phyloP scores from a whole-genome alignment of 2,888 invertebrate genomes.

The Nephrotoma guestfalica region DNA sequence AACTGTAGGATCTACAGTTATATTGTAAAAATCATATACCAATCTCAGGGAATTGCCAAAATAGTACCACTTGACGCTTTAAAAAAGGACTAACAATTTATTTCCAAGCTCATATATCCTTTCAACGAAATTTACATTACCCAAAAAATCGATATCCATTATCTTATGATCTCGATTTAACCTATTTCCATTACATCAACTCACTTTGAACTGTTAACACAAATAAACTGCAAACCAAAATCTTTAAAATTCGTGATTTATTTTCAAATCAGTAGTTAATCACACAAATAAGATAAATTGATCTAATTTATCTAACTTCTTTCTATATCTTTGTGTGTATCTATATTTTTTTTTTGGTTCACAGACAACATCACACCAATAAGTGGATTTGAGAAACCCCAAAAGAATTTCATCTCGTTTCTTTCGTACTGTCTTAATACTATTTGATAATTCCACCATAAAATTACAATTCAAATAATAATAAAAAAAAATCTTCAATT shows the following conservation, averaged over 20 bases:
- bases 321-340: neutral
- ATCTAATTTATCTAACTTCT: neutral
- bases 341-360: neutral
- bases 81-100: too few species aligned
- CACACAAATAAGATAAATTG: neutral
- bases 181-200: neutral
- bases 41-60: too few species aligned
- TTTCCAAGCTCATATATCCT: too few species aligned
- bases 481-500: neutral
- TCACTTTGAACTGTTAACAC: neutral
- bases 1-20: too few species aligned
- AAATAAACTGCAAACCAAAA: neutral
- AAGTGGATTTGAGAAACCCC: neutral
- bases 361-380: neutral
- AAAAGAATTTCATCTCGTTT: neutral
- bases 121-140: too few species aligned
- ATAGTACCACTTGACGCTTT: too few species aligned
- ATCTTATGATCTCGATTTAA: neutral
- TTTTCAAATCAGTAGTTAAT: neutral
- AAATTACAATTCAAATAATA: neutral
- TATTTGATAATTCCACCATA: neutral
- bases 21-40: too few species aligned
- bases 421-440: neutral
- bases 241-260: neutral
- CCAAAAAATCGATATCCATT: too few species aligned